Percentiles rank a stretch among this genome's conserved stretches.
These are phyloP conservation scores for Oophaga sylvatica DNA, from an alignment of 2,797 vertebrate genomes.

Conservation along the genomic window DNA sequence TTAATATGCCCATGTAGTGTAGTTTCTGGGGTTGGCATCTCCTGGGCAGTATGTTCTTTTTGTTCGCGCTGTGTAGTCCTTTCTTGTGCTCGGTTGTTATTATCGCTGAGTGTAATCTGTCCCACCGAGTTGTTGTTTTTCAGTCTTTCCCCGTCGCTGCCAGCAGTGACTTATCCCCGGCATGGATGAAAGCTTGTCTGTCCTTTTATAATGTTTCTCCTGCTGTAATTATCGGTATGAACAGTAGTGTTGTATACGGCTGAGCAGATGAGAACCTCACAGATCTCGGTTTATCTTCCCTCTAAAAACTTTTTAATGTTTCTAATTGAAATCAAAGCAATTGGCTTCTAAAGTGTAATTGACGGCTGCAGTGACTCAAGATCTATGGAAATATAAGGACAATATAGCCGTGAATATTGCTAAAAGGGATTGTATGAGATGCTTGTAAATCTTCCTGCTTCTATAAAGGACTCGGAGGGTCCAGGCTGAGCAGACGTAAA, in stretches of 20 bases:
- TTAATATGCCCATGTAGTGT: not conserved
- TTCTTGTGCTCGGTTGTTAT: not conserved
- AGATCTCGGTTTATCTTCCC: not conserved
- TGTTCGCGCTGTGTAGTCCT: not conserved
- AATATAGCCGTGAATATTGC: too few relatives aligned
- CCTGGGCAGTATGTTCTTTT: not conserved
- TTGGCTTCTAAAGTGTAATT: too few relatives aligned
- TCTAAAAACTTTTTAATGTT: not conserved
- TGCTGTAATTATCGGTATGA: conserved; percentile 3
- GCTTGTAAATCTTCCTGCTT: too few relatives aligned
- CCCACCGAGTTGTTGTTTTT: not conserved
- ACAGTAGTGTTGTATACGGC: not conserved
- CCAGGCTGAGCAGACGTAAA: too few relatives aligned
- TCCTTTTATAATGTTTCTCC: conserved; percentile 18
- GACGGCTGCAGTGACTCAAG: too few relatives aligned
- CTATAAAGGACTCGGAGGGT: too few relatives aligned
- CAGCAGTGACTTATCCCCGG: conserved; percentile 1
- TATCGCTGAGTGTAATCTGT: not conserved
- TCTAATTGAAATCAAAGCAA: not conserved
- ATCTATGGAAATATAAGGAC: too few relatives aligned
- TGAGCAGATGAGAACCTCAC: not conserved
- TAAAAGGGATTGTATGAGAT: too few relatives aligned
- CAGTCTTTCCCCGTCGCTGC: not conserved
- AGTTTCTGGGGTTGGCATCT: not conserved
- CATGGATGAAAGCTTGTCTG: not conserved